Conservation (phyloP, 2,888 invertebrate species). For the Acholoe squamosa region DNA sequence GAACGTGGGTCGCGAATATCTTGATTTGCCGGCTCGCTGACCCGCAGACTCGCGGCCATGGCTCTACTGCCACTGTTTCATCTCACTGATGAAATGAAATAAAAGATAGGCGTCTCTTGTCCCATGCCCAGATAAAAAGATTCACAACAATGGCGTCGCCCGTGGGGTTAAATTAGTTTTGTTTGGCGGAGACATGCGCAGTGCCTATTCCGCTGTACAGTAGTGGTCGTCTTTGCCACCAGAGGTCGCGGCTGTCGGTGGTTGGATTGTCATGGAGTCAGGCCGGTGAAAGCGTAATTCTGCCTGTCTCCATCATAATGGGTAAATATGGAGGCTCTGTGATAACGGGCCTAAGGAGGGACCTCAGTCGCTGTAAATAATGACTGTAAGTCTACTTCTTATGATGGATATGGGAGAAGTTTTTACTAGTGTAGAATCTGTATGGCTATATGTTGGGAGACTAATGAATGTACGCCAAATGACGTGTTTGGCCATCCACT, state of each 20-base stretch:
- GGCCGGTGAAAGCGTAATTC: constrained; percentile 40
- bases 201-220: not conserved
- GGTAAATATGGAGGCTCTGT: constrained; percentile 28
- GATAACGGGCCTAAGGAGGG: not conserved
- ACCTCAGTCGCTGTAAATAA: not conserved
- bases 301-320: constrained; percentile 17
- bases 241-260: not conserved
- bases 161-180: constrained; percentile 61
- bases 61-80: constrained; percentile 22
- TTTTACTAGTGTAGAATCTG: no score
- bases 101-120: constrained; percentile 55
- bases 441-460: no score
- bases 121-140: constrained; percentile 42
- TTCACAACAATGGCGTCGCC: constrained; percentile 51
- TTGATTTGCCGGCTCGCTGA: constrained; percentile 59
- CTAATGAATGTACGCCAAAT: no score
- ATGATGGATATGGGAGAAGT: no score
- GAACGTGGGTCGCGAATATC: constrained; percentile 44
- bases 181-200: constrained; percentile 47
- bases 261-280: constrained; percentile 26
- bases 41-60: constrained; percentile 2
- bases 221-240: not conserved
- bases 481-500: no score
- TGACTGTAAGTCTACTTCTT: no score
- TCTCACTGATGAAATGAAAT: constrained; percentile 57